Percentiles rank a stretch among this genome's conserved stretches.
These are phyloP conservation scores for Festucalex cinctus DNA, from an alignment of 2,113 vertebrate genomes.

Conservation along the genomic window DNA sequence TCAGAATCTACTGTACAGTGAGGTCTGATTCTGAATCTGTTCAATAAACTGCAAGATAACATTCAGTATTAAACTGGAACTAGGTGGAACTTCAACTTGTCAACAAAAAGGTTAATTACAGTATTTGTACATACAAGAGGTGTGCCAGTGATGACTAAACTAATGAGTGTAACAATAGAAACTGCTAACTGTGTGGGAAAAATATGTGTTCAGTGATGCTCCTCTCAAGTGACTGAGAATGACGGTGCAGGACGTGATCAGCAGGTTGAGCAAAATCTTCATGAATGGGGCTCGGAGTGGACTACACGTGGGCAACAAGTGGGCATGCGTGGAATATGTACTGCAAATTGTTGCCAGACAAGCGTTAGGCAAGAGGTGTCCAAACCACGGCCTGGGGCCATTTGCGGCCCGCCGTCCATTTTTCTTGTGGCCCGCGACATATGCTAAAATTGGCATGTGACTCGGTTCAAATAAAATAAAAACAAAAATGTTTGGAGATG, in stretches of 20 bases:
- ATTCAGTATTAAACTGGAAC: neutral
- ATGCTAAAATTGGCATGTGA: too few species aligned
- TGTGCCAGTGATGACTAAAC: neutral
- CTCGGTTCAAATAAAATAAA: too few species aligned
- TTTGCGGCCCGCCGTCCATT: too few species aligned
- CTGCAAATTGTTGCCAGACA: too few species aligned
- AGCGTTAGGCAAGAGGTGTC: too few species aligned
- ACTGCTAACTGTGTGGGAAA: neutral
- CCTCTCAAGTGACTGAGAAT: slow-evolving; percentile 25
- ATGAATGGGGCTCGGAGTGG: neutral
- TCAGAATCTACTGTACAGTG: neutral
- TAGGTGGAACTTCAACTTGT: neutral
- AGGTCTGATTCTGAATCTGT: neutral
- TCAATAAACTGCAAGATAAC: neutral
- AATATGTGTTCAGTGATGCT: neutral
- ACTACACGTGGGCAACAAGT: neutral
- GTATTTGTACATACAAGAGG: neutral
- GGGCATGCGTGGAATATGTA: neutral
- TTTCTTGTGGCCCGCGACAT: too few species aligned
- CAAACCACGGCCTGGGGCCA: too few species aligned
- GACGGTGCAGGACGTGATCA: slow-evolving; percentile 5
- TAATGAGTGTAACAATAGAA: neutral
- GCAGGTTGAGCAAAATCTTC: neutral
- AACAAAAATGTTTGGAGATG: too few species aligned
- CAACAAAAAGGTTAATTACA: neutral